A percentile compares a stretch with the other conserved stretches of the same genome.
Evolutionary conservation across 2,797 vertebrate species (phyloP).

Genomic region (Anniella stebbinsi): DNA sequence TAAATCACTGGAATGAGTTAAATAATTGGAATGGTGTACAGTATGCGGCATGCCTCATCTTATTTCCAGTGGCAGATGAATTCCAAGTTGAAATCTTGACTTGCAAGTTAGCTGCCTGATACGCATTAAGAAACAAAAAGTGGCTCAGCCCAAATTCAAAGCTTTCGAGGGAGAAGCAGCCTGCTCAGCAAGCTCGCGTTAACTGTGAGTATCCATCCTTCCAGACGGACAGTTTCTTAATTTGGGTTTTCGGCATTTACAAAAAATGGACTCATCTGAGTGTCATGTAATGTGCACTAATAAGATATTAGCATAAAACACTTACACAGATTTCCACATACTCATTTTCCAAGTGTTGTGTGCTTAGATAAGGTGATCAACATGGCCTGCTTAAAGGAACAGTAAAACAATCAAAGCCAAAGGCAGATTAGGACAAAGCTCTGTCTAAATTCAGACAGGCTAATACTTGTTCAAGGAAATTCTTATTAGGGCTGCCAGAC

Average conservation of each 20-base stretch:
- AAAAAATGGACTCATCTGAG: slow-evolving; percentile 50
- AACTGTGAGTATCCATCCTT: slow-evolving; percentile 43
- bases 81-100: slow-evolving; percentile 37
- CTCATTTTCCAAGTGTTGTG: slow-evolving; percentile 5
- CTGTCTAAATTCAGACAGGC: slow-evolving; percentile 54
- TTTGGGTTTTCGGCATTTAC: slow-evolving; percentile 35
- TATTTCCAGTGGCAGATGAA: slow-evolving; percentile 32
- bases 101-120: slow-evolving; percentile 7
- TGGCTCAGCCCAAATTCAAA: slow-evolving; percentile 21
- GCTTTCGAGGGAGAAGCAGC: slow-evolving; percentile 10
- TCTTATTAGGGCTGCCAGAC: background rate
- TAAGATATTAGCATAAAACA: slow-evolving; percentile 34
- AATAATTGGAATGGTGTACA: slow-evolving; percentile 35
- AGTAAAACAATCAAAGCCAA: background rate
- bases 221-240: slow-evolving; percentile 33
- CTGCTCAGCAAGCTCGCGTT: slow-evolving; percentile 41
- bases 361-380: slow-evolving; percentile 1
- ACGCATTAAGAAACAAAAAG: slow-evolving; percentile 41
- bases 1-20: slow-evolving; percentile 19
- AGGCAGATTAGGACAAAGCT: background rate
- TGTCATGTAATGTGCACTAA: slow-evolving; percentile 40
- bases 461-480: slow-evolving; percentile 38
- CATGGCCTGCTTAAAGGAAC: background rate
- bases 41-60: slow-evolving; percentile 23
- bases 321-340: slow-evolving; percentile 17